Evolutionary conservation across 2,888 invertebrate species (phyloP).

Genomic region (Apamea epomidion): DNA sequence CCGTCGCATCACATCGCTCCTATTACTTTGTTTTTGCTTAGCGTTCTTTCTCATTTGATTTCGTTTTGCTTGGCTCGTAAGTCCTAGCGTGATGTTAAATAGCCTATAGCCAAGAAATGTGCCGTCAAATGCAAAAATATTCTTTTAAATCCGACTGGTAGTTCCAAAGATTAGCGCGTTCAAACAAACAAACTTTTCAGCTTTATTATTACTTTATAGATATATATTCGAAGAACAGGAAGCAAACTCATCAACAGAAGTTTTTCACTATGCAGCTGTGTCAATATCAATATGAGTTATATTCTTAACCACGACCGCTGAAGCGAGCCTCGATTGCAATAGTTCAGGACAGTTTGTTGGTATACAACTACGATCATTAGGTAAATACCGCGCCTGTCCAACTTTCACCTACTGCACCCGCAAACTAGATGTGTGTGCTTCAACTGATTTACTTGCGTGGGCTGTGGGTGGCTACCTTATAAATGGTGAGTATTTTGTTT

Average conservation of each 20-base stretch:
- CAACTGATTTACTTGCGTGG: neutral
- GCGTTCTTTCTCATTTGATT: neutral
- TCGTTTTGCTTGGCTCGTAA: neutral
- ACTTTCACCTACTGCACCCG: neutral
- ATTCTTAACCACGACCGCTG: conserved; percentile 4
- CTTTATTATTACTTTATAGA: neutral
- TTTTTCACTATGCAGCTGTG: conserved; percentile 19
- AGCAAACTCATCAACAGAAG: conserved; percentile 30
- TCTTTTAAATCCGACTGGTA: too few species aligned
- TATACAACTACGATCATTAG: conserved; percentile 10
- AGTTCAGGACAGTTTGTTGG: conserved; percentile 40
- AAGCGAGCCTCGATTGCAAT: conserved; percentile 37
- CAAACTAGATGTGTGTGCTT: neutral
- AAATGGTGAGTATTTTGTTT: neutral
- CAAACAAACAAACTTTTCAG: too few species aligned
- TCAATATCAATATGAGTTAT: conserved; percentile 35
- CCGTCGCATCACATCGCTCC: too few species aligned
- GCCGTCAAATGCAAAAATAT: neutral
- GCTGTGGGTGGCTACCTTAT: neutral
- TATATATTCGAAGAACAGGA: neutral
- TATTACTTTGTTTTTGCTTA: too few species aligned
- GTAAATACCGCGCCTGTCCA: conserved; percentile 21
- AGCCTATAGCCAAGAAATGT: neutral
- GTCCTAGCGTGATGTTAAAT: neutral
- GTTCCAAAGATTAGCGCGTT: too few species aligned